phyloP scores from a whole-genome alignment of 2,113 vertebrate species.

The Bujurquina vittata region DNA sequence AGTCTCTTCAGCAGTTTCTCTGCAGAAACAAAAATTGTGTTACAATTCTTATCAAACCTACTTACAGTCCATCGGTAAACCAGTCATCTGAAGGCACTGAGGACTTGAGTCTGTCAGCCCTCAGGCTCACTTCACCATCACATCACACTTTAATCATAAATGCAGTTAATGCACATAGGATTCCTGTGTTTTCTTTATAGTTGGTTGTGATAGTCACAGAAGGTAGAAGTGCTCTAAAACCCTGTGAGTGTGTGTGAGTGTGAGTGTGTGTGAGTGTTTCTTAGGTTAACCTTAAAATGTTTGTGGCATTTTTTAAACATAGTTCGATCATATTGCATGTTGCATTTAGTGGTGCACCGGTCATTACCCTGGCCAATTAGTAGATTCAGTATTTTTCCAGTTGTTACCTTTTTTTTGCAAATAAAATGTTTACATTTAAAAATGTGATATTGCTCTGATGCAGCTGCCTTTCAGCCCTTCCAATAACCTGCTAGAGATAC shows the following conservation, averaged over 20 bases:
- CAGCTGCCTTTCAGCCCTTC: background rate
- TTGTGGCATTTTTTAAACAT: fast-evolving
- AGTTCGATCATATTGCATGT: background rate
- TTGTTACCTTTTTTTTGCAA: background rate
- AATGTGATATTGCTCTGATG: background rate
- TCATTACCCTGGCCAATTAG: too few species aligned
- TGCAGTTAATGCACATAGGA: background rate
- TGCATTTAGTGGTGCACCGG: too few species aligned
- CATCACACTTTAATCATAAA: background rate
- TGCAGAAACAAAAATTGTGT: background rate
- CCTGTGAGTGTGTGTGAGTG: fast-evolving
- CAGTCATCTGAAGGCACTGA: background rate
- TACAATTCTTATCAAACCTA: background rate
- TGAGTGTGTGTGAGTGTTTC: background rate
- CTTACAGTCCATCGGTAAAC: background rate
- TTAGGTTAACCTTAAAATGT: background rate
- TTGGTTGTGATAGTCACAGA: background rate
- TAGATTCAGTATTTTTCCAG: background rate
- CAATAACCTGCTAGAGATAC: fast-evolving
- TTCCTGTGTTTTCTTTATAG: background rate
- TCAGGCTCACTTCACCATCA: background rate
- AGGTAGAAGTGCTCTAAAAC: background rate
- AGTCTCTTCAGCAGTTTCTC: background rate
- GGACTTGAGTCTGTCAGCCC: background rate
- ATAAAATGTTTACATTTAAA: background rate